Conservation (phyloP, 2,797 vertebrate species). For the Otolemur crassicaudatus region DNA sequence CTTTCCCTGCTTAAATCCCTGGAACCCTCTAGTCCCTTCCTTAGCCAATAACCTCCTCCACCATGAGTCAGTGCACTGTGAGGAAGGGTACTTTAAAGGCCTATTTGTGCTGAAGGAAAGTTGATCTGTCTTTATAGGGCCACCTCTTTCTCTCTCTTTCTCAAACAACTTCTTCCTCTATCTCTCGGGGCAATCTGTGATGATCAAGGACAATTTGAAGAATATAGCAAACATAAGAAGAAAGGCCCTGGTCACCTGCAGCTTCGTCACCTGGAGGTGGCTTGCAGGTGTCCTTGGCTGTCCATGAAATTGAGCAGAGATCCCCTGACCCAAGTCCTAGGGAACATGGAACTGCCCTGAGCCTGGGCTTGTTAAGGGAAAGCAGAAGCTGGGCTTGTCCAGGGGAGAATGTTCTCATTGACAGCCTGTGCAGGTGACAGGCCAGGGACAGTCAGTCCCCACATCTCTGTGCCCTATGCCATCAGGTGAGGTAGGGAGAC, state of each 20-base stretch:
- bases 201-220: not conserved
- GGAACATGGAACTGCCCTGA: fast-evolving
- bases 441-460: no score
- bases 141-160: not conserved
- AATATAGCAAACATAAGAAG: not conserved
- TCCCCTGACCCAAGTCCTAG: not conserved
- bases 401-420: not conserved
- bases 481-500: not conserved
- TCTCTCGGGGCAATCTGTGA: not conserved
- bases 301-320: not conserved
- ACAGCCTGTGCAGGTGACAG: no score
- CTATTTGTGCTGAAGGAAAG: not conserved
- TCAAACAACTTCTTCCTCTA: not conserved
- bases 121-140: not conserved
- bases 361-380: fast-evolving
- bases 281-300: not conserved
- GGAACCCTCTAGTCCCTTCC: not conserved
- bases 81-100: not conserved
- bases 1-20: not conserved
- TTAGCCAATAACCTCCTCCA: not conserved
- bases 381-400: not conserved
- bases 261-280: not conserved
- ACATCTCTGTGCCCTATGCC: not conserved
- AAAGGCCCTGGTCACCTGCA: fast-evolving
- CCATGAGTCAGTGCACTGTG: fast-evolving